Conservation (phyloP, 37 sponge, comb jelly and placozoan species). For the Chondrosia reniformis region DNA sequence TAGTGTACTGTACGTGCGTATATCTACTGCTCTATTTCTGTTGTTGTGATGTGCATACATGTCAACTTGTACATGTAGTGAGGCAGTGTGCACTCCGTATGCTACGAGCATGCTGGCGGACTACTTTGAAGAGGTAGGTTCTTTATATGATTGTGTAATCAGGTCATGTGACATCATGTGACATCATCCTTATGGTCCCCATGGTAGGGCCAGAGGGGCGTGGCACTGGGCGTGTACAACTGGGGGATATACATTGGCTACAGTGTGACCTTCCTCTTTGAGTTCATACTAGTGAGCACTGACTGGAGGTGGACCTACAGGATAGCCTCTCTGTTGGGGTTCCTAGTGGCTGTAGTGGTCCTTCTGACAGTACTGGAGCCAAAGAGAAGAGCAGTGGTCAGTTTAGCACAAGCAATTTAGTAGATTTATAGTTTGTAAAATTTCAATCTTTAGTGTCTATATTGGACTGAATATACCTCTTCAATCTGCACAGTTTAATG, state of each 20-base stretch:
- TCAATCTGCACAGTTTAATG: too few species aligned
- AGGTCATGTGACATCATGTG: background rate
- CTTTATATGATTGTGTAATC: background rate
- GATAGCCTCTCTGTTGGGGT: constrained; percentile 50
- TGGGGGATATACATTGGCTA: constrained; percentile 41
- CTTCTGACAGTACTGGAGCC: constrained; percentile 68
- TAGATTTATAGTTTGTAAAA: too few species aligned
- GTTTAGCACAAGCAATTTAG: too few species aligned
- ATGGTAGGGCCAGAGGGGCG: constrained; percentile 32
- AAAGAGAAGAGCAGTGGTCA: too few species aligned
- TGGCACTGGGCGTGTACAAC: constrained; percentile 38
- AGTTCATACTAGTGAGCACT: constrained; percentile 32
- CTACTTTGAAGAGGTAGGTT: constrained; percentile 45
- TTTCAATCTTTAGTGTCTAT: too few species aligned
- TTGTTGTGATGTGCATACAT: too few species aligned
- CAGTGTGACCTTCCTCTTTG: constrained; percentile 45
- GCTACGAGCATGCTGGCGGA: constrained; percentile 69
- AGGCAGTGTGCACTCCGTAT: constrained; percentile 72
- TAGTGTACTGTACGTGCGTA: background rate
- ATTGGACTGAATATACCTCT: too few species aligned
- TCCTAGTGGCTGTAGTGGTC: constrained; percentile 37
- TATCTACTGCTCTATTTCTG: background rate
- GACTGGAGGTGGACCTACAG: constrained; percentile 72
- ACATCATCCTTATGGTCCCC: background rate
- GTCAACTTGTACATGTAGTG: constrained; percentile 37